phyloP scores from a whole-genome alignment of 2,888 invertebrate species.

The Metalampra italica region DNA sequence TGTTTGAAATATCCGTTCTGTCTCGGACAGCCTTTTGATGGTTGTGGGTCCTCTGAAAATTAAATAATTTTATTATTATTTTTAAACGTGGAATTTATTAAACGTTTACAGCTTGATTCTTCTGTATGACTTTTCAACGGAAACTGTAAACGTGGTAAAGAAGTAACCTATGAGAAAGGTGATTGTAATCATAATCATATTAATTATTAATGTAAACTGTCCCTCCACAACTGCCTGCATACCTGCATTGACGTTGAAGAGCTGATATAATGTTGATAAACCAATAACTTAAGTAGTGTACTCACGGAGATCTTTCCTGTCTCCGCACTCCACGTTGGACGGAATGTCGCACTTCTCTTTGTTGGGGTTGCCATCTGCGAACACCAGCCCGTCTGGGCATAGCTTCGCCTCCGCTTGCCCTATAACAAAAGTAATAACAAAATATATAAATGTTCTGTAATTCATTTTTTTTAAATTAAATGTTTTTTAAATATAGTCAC shows the following conservation, averaged over 20 bases:
- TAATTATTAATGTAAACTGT: no score
- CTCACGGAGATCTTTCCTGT: slow-evolving; percentile 86
- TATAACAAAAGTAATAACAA: slow-evolving; percentile 21
- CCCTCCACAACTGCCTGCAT: no score
- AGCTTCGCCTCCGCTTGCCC: slow-evolving; percentile 81
- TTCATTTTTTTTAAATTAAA: no score
- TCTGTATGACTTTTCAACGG: no score
- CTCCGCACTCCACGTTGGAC: slow-evolving; percentile 87
- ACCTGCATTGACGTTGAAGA: no score
- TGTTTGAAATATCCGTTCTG: slow-evolving; percentile 89
- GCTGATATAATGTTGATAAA: not conserved
- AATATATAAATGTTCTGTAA: no score
- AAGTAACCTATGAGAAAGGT: no score
- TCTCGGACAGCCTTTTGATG: slow-evolving; percentile 85
- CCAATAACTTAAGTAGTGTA: slow-evolving; percentile 21
- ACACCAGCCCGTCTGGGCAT: slow-evolving; percentile 89
- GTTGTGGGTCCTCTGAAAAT: slow-evolving; percentile 84
- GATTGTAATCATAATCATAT: no score
- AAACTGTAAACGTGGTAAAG: no score
- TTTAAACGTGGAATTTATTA: no score
- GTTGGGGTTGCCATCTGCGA: slow-evolving; percentile 84
- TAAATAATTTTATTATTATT: not conserved
- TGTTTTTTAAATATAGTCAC: no score
- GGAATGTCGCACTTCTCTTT: slow-evolving; percentile 87
- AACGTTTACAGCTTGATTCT: no score